Percentiles rank a stretch among this genome's conserved stretches.
Conservation (phyloP, 2,113 vertebrate genomes). For the Erythrocercus mccallii region DNA sequence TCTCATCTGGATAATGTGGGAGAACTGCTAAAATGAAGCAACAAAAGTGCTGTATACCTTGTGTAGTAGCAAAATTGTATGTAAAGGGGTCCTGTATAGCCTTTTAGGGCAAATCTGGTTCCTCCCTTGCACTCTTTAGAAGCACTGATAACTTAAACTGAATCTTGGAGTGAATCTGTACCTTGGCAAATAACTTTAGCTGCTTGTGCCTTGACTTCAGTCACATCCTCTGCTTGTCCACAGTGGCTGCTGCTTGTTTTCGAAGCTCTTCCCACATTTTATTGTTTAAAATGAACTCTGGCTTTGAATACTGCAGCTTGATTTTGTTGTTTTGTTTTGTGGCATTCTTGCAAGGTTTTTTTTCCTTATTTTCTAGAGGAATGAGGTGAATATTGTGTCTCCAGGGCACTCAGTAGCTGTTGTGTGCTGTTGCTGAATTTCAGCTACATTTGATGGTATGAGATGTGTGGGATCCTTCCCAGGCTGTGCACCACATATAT, state of each 20-base stretch:
- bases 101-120: not conserved
- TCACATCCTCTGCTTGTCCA: not conserved
- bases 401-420: not conserved
- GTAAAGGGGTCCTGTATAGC: not conserved
- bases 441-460: not conserved
- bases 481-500: fast-evolving
- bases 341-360: not conserved
- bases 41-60: not conserved
- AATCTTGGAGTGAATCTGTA: not conserved
- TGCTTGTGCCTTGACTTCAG: not conserved
- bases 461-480: not conserved
- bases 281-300: not conserved
- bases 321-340: not conserved
- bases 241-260: not conserved
- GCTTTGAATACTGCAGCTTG: not conserved
- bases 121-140: not conserved
- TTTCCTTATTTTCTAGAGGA: not conserved
- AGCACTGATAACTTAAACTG: not conserved
- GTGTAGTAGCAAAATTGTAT: not conserved
- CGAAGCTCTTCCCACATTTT: not conserved
- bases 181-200: not conserved
- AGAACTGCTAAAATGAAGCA: not conserved
- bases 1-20: not conserved
- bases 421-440: not conserved
- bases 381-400: fast-evolving